Evolutionary conservation across 2,113 vertebrate genomes (phyloP).

Genomic region (Protomyctophum bolini): DNA sequence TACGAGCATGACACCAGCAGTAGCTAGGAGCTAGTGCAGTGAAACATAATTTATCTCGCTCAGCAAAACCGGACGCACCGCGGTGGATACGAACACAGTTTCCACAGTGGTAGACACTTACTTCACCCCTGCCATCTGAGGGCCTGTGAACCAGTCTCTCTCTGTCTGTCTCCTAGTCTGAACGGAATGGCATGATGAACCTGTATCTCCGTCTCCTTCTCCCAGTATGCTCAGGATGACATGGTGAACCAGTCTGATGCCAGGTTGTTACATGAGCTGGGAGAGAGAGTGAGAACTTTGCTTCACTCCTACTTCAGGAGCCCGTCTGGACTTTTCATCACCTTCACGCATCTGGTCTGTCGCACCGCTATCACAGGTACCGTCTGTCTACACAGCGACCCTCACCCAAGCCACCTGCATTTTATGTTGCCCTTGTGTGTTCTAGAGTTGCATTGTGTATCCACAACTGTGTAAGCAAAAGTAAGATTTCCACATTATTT

Average conservation of each 20-base stretch:
- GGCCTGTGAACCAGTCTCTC: neutral
- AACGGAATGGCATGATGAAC: neutral
- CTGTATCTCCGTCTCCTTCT: slow-evolving; percentile 1
- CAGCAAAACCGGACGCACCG: too few relatives aligned
- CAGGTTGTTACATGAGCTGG: slow-evolving; percentile 86
- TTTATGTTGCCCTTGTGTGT: neutral
- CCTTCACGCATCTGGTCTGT: slow-evolving; percentile 95
- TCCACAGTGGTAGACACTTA: too few relatives aligned
- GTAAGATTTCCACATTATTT: too few relatives aligned
- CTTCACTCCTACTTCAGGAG: slow-evolving; percentile 92
- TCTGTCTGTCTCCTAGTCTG: neutral
- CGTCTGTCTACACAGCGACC: too few relatives aligned
- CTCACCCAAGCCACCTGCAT: too few relatives aligned
- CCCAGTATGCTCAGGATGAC: slow-evolving; percentile 85
- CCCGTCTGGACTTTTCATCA: slow-evolving; percentile 83
- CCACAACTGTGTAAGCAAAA: too few relatives aligned
- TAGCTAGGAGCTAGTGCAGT: too few relatives aligned
- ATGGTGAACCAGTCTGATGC: slow-evolving; percentile 83
- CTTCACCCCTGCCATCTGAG: too few relatives aligned
- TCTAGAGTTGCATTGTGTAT: neutral
- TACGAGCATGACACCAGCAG: too few relatives aligned
- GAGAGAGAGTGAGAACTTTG: slow-evolving; percentile 83
- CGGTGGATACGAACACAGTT: too few relatives aligned
- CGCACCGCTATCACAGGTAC: slow-evolving; percentile 88
- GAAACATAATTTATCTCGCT: too few relatives aligned